Percentiles rank a stretch among this genome's conserved stretches.
These are phyloP conservation scores for Mythimna albipuncta DNA, from an alignment of 2,888 invertebrate species.

Conservation along the genomic window DNA sequence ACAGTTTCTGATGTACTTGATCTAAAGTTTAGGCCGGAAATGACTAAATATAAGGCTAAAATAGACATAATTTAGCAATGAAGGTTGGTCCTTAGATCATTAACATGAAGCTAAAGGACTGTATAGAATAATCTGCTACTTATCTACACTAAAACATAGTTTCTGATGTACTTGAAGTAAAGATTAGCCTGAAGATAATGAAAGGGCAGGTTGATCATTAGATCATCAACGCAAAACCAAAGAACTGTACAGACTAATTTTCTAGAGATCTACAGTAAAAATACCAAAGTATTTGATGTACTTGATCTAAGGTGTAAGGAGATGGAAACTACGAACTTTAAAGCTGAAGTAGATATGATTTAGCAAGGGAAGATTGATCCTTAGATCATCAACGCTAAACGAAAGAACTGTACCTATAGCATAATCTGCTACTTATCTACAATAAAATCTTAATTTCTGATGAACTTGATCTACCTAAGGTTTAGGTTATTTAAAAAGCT, in stretches of 20 bases:
- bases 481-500: slow-evolving; percentile 18
- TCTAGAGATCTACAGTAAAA: no score
- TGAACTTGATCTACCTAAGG: slow-evolving; percentile 17
- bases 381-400: no score
- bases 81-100: slow-evolving; percentile 19
- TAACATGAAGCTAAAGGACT: neutral
- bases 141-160: neutral
- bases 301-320: no score
- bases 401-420: no score
- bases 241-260: no score
- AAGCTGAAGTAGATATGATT: no score
- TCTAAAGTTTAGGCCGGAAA: slow-evolving; percentile 28
- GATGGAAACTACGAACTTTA: no score
- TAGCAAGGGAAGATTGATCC: no score
- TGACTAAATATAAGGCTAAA: slow-evolving; percentile 11
- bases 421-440: neutral
- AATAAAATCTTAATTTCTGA: neutral
- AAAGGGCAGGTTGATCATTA: no score
- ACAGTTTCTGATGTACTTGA: slow-evolving; percentile 3
- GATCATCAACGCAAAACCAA: no score
- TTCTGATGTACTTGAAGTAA: neutral
- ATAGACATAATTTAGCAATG: slow-evolving; percentile 1
- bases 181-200: no score
- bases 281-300: no score
- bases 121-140: neutral